These are phyloP conservation scores for Gymnobelideus leadbeateri DNA, from an alignment of 2,113 vertebrate species.

Conservation along the genomic window DNA sequence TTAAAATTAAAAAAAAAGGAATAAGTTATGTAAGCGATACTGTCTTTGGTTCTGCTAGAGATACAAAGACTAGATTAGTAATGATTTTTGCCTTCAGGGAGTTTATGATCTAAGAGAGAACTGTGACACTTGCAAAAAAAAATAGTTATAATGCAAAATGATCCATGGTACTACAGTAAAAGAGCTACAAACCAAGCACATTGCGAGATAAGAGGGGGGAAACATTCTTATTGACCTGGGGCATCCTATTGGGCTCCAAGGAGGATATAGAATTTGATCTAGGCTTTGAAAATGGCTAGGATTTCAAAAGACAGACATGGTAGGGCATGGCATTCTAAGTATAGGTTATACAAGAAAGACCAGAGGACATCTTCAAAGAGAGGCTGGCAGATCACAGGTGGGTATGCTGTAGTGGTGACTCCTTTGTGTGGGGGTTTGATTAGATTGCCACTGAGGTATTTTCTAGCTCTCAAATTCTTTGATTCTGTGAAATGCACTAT, in stretches of 20 bases:
- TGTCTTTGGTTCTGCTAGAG: neutral
- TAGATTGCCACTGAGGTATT: neutral
- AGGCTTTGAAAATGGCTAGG: neutral
- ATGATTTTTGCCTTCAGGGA: neutral
- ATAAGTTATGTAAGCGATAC: neutral
- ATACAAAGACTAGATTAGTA: neutral
- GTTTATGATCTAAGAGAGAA: neutral
- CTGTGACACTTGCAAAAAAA: neutral
- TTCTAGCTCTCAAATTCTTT: neutral
- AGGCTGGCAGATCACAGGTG: neutral
- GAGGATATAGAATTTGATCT: neutral
- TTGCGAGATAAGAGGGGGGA: neutral
- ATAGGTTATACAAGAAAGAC: neutral
- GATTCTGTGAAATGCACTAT: neutral
- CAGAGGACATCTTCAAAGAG: neutral
- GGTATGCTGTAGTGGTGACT: neutral
- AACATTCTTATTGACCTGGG: neutral
- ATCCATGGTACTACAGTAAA: neutral
- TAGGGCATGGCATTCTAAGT: neutral
- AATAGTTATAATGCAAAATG: neutral
- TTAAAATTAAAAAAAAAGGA: too few species aligned
- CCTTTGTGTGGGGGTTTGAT: neutral
- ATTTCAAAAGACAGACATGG: neutral
- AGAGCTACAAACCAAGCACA: neutral
- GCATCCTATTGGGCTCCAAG: neutral